Conservation (phyloP, 2,113 vertebrate species). For the Chroicocephalus ridibundus region DNA sequence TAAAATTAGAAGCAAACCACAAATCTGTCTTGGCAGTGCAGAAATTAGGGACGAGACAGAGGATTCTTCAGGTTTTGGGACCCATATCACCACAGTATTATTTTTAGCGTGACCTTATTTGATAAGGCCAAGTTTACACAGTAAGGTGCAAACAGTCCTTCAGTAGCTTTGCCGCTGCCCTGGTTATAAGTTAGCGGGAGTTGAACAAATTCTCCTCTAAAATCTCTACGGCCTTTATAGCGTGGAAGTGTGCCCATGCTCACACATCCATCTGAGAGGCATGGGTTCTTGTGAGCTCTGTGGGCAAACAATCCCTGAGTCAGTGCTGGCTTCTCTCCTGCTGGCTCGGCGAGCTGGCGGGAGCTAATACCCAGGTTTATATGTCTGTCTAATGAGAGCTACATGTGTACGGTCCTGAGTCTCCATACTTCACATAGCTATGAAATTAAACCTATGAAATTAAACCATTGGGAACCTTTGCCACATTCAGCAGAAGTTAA, state of each 20-base stretch:
- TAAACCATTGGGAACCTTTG: neutral
- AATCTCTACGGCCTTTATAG: neutral
- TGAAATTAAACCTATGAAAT: neutral
- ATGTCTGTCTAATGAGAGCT: neutral
- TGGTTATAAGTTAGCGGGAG: neutral
- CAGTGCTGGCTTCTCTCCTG: neutral
- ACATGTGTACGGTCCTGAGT: neutral
- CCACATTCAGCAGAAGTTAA: neutral
- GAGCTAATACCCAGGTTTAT: neutral
- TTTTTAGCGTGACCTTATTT: neutral
- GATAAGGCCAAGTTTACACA: neutral
- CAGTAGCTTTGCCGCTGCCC: neutral
- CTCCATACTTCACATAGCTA: neutral
- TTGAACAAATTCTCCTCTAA: neutral
- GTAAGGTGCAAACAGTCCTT: neutral
- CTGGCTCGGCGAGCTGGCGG: neutral
- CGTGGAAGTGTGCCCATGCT: neutral
- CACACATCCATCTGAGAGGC: neutral
- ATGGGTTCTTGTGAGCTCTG: neutral
- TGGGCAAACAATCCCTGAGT: neutral
- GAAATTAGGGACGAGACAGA: neutral
- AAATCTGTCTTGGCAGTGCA: neutral
- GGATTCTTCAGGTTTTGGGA: neutral
- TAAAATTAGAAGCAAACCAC: neutral
- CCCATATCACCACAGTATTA: neutral